A percentile compares a stretch with the other conserved stretches of the same genome.
Evolutionary conservation across 2,888 invertebrate genomes (phyloP).

Genomic region (Andrena marginata): DNA sequence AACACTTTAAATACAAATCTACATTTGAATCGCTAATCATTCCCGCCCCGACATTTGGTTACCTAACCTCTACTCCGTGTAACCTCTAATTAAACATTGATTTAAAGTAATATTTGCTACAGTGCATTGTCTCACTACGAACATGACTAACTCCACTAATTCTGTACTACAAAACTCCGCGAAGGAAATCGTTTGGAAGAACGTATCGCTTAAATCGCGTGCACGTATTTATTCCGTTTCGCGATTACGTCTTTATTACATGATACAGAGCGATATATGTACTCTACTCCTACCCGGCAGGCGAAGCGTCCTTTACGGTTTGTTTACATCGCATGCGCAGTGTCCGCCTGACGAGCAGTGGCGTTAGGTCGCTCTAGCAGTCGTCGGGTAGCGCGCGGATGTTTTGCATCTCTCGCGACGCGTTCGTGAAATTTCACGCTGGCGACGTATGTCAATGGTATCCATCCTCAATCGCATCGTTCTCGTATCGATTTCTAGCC

Average conservation of each 20-base stretch:
- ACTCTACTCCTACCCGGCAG: slow-evolving; percentile 46
- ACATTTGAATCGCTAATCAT: too few species aligned
- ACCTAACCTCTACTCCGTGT: too few species aligned
- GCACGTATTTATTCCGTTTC: background rate
- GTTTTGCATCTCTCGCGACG: slow-evolving; percentile 73
- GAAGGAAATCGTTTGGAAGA: too few species aligned
- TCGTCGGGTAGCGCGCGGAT: slow-evolving; percentile 80
- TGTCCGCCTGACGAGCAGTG: slow-evolving; percentile 59
- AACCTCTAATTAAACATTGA: too few species aligned
- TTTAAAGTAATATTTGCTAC: too few species aligned
- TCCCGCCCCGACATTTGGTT: too few species aligned
- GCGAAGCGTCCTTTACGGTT: slow-evolving; percentile 73
- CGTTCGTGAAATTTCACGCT: slow-evolving; percentile 38
- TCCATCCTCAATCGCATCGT: background rate
- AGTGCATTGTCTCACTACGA: too few species aligned
- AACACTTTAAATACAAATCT: background rate
- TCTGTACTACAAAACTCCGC: too few species aligned
- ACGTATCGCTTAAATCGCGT: slow-evolving; percentile 2
- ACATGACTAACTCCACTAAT: too few species aligned
- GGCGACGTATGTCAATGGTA: background rate
- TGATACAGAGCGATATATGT: slow-evolving; percentile 11
- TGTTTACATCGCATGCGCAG: slow-evolving; percentile 82
- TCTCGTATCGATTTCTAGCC: background rate
- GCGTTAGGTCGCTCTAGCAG: slow-evolving; percentile 72
- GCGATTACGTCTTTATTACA: slow-evolving; percentile 47